Evolutionary conservation across 2,888 invertebrate genomes (phyloP).

Genomic region (Dicycla oo): DNA sequence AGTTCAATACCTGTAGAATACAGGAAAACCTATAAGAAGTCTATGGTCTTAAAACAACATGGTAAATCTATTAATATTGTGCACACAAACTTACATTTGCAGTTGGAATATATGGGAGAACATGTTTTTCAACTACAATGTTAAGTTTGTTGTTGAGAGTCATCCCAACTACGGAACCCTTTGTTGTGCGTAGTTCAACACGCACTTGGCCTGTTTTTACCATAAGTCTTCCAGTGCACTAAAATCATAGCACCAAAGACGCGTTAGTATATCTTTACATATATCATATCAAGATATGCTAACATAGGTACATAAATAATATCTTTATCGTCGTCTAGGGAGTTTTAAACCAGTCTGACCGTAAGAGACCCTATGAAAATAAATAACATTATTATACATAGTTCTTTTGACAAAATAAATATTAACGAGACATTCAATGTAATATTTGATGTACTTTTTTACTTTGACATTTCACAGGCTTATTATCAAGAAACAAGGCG

Average conservation of each 20-base stretch:
- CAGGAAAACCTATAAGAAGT: too few species aligned
- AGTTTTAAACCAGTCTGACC: conserved; percentile 25
- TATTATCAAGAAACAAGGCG: conserved; percentile 1
- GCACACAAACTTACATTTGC: too few species aligned
- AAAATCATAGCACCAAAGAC: background rate
- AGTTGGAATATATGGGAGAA: too few species aligned
- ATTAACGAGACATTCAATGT: background rate
- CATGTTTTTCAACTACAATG: too few species aligned
- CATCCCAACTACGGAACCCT: too few species aligned
- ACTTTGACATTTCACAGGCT: background rate
- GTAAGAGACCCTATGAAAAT: background rate
- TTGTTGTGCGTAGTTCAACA: too few species aligned
- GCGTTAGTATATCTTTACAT: background rate
- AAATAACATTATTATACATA: conserved; percentile 2
- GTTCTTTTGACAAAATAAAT: conserved; percentile 18
- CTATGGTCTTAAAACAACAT: too few species aligned
- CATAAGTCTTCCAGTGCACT: background rate
- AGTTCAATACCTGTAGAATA: too few species aligned
- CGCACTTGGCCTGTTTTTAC: too few species aligned
- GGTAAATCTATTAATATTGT: too few species aligned
- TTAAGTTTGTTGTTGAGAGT: too few species aligned
- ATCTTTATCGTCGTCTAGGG: conserved; percentile 35
- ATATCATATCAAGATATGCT: too few species aligned
- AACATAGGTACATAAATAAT: conserved; percentile 11
- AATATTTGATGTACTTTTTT: background rate